Evolutionary conservation across 2,113 vertebrate genomes (phyloP), one percentile per base, ranked within the genome.

Genomic region (Xiphophorus couchianus): DNA sequence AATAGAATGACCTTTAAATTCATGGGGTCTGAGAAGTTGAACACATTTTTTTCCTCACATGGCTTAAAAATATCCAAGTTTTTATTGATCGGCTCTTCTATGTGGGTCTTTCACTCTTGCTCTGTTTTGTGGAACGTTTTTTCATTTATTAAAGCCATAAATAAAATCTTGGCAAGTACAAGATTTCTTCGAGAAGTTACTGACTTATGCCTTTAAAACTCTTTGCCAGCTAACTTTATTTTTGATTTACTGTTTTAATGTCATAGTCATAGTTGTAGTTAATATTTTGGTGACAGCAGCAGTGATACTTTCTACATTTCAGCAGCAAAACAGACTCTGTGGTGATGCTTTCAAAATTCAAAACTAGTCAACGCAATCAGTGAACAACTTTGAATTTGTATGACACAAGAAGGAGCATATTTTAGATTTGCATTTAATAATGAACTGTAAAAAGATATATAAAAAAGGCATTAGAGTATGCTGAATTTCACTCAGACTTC

Each of bases 1-100:
- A 75, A 71, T 75, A 27, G 30, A 73, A 13, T 61, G 73, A 85
- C 76, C 58, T 77, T 81, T 63, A 66, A 62, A 71, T 31, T 62
- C 27, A 69, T 10, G 8, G 6, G 22, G 51, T 54, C 51, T 54
- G 7, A 54, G 51, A 3, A 54, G 25, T 15, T 48, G 13, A 48
- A 48, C 3, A 15, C 42, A 19, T 48, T 15, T 48, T 44, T 10
- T 48, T 48, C 42, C 15, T 48, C 35, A 48, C 15, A 48, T 5
- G 15, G 13, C 13, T 42, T 42, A 19, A 17, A 48, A 48, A 48
- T 48, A 48, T 48, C 19, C 19, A 51, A 54, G 22, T 54, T 54
- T 54, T 25, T 15, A 54, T 25, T 25, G 19, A 54, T 54, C 15
- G 19, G 48, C 15, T 54, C 2, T 54, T 22, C 22, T 2, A 9